These are phyloP conservation scores for Antigone vipio DNA, from an alignment of 2,113 vertebrate genomes.

Conservation along the genomic window DNA sequence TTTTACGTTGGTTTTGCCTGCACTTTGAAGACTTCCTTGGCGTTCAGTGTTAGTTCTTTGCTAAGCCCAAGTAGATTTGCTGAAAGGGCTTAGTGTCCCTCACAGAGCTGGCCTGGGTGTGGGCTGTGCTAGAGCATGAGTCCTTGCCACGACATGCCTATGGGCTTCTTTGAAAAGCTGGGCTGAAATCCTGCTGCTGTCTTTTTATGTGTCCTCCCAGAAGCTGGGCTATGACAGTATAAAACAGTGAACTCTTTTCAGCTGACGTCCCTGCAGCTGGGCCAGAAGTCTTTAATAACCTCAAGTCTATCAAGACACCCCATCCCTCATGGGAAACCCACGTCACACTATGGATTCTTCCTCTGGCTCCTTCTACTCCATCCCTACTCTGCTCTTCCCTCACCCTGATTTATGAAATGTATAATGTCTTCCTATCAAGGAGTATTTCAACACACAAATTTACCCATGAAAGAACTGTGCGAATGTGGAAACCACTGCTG, in stretches of 20 bases:
- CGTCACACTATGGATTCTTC: neutral
- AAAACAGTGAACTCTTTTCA: neutral
- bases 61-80: neutral
- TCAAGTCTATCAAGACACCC: neutral
- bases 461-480: neutral
- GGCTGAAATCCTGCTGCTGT: neutral
- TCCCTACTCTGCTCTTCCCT: neutral
- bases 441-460: neutral
- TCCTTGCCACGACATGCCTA: fast-evolving
- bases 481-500: neutral
- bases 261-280: neutral
- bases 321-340: neutral
- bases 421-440: neutral
- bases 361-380: neutral
- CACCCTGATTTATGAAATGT: neutral
- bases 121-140: neutral
- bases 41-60: neutral
- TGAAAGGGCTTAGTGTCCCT: neutral
- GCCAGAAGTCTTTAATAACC: neutral
- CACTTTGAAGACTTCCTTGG: neutral
- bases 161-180: neutral
- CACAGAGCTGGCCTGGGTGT: fast-evolving
- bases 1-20: neutral
- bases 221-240: neutral
- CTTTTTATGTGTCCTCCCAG: neutral